phyloP scores from a whole-genome alignment of 2,797 vertebrate genomes.

The Acanthopagrus latus region DNA sequence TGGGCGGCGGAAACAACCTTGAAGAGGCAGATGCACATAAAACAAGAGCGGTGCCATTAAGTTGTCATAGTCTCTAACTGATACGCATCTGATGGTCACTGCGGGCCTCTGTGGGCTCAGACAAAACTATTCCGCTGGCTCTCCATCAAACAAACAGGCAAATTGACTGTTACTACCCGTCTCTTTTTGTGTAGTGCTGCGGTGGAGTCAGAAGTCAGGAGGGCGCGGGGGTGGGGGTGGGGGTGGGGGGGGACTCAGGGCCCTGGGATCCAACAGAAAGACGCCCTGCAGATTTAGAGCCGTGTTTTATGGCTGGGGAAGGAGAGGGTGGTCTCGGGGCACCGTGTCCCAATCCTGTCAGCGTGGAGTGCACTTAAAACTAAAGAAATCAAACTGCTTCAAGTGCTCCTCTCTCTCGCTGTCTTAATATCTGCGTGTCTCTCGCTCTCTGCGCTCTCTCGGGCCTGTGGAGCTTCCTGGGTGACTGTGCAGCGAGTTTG shows the following conservation, averaged over 20 bases:
- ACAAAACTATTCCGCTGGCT: conserved; percentile 53
- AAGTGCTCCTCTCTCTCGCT: conserved; percentile 32
- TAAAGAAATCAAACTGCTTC: conserved; percentile 63
- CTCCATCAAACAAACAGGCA: conserved; percentile 64
- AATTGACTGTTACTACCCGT: conserved; percentile 35
- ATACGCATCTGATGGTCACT: conserved; percentile 62
- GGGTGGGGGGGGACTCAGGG: background rate
- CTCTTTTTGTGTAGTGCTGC: conserved; percentile 30
- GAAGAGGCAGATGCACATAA: conserved; percentile 63
- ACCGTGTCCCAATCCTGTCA: conserved; percentile 61
- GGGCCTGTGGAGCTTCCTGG: conserved; percentile 56
- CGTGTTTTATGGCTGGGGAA: conserved; percentile 22
- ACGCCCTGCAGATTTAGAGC: conserved; percentile 42
- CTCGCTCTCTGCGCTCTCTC: conserved; percentile 19
- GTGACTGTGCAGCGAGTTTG: conserved; percentile 75
- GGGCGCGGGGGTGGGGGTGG: too few species aligned
- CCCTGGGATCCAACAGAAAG: conserved; percentile 35
- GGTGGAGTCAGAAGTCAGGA: conserved; percentile 6
- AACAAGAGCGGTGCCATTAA: conserved; percentile 65
- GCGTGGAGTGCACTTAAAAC: conserved; percentile 60
- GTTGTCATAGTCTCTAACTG: conserved; percentile 67
- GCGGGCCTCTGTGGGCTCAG: conserved; percentile 45
- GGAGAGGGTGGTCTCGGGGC: conserved; percentile 43
- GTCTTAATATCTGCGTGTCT: conserved; percentile 3
- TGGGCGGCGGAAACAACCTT: conserved; percentile 59